Conservation (phyloP, 1,140 invertebrate genomes). For the Neodiprion pinetum region DNA sequence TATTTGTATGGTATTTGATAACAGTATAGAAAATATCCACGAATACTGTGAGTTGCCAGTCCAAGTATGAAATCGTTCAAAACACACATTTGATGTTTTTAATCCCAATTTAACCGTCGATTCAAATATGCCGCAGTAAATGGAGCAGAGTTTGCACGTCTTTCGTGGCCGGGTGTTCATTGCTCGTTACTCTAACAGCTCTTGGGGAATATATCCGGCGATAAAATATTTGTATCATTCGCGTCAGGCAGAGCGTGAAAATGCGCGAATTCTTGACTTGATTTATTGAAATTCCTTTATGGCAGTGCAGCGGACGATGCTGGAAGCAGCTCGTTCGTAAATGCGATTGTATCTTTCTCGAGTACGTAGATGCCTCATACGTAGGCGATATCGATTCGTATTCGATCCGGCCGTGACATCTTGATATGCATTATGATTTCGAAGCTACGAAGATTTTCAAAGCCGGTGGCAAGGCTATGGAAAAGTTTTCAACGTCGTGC, state of each 20-base stretch:
- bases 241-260: neutral
- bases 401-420: neutral
- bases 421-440: neutral
- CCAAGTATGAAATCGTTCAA: too few relatives aligned
- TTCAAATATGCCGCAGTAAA: too few relatives aligned
- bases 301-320: neutral
- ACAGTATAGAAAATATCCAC: too few relatives aligned
- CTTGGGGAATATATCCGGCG: neutral
- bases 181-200: neutral
- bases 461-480: neutral
- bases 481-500: neutral
- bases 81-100: too few relatives aligned
- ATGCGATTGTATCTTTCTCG: neutral
- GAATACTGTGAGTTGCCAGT: too few relatives aligned
- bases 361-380: neutral
- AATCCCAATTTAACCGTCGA: too few relatives aligned
- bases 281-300: slow-evolving; percentile 1
- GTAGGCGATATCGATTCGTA: neutral
- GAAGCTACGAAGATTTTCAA: neutral
- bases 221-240: neutral
- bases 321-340: neutral
- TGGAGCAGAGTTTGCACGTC: too few relatives aligned
- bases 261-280: neutral
- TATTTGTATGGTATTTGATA: too few relatives aligned
- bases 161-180: too few relatives aligned